Percentiles rank a stretch among this genome's conserved stretches.
These are phyloP conservation scores for Nixonia krombeini DNA, from an alignment of 1,140 invertebrate species.

Conservation along the genomic window DNA sequence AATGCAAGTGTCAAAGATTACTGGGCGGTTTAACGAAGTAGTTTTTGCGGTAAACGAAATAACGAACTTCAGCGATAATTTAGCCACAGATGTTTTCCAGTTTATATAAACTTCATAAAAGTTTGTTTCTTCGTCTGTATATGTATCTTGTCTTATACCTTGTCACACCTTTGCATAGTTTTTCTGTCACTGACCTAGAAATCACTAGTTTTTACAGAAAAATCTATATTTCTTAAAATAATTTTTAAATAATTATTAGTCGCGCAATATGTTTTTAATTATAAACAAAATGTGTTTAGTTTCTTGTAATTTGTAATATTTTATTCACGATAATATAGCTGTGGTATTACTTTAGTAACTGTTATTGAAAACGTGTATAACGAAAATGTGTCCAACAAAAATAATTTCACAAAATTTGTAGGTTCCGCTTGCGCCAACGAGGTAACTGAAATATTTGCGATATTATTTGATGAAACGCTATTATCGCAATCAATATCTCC, in stretches of 20 bases:
- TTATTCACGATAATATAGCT: too few species aligned
- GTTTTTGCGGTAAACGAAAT: slow-evolving; percentile 53
- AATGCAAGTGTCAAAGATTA: not conserved
- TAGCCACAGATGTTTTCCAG: slow-evolving; percentile 59
- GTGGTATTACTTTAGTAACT: too few species aligned
- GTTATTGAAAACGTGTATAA: too few species aligned
- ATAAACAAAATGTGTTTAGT: too few species aligned
- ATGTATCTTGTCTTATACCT: too few species aligned
- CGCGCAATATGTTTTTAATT: too few species aligned
- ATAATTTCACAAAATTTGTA: slow-evolving; percentile 12
- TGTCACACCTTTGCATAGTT: too few species aligned
- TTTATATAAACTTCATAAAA: slow-evolving; percentile 51
- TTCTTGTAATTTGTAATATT: too few species aligned
- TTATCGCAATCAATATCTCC: slow-evolving; percentile 46
- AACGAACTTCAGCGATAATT: slow-evolving; percentile 62
- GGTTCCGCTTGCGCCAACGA: not conserved
- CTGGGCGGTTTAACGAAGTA: slow-evolving; percentile 16
- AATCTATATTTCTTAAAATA: too few species aligned
- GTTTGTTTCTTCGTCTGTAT: slow-evolving; percentile 31
- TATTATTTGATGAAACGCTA: slow-evolving; percentile 49
- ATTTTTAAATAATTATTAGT: too few species aligned
- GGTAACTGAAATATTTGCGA: slow-evolving; percentile 40
- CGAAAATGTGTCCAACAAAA: too few species aligned
- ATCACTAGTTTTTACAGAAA: not conserved
- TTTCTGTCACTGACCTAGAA: not conserved